A percentile compares a stretch with the other conserved stretches of the same genome.
Evolutionary conservation across 1,140 invertebrate species (phyloP).

Genomic region (Drosophila ohnishii): DNA sequence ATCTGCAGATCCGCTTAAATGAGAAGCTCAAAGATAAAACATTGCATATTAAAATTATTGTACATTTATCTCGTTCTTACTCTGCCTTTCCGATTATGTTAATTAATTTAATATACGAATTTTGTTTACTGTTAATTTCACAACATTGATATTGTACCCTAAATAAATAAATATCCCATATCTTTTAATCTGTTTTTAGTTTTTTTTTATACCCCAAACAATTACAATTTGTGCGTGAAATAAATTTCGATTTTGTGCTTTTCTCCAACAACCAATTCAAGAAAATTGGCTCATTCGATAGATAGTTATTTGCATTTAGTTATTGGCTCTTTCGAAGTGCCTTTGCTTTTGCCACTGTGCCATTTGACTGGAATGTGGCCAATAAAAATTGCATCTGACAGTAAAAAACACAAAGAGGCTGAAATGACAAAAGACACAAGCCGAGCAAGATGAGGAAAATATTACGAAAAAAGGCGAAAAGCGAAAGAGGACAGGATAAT

Average conservation of each 20-base stretch:
- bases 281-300: constrained; percentile 23
- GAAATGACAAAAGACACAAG: constrained; percentile 22
- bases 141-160: too few species aligned
- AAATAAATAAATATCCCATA: too few species aligned
- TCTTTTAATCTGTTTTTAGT: too few species aligned
- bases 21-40: neutral
- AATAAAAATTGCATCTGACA: constrained; percentile 65
- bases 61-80: too few species aligned
- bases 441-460: constrained; percentile 18
- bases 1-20: neutral
- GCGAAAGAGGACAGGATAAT: constrained; percentile 70
- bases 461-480: constrained; percentile 22
- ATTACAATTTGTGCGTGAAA: neutral
- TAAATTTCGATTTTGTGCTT: neutral
- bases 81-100: too few species aligned
- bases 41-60: too few species aligned
- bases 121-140: too few species aligned
- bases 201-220: neutral
- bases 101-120: too few species aligned
- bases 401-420: constrained; percentile 29
- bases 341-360: constrained; percentile 38
- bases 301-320: constrained; percentile 37
- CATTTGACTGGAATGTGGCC: constrained; percentile 64
- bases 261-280: neutral
- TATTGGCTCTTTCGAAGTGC: constrained; percentile 15